Evolutionary conservation across 2,113 vertebrate species (phyloP), one percentile per base, ranked within the genome.

Genomic region (Gobio gobio): DNA sequence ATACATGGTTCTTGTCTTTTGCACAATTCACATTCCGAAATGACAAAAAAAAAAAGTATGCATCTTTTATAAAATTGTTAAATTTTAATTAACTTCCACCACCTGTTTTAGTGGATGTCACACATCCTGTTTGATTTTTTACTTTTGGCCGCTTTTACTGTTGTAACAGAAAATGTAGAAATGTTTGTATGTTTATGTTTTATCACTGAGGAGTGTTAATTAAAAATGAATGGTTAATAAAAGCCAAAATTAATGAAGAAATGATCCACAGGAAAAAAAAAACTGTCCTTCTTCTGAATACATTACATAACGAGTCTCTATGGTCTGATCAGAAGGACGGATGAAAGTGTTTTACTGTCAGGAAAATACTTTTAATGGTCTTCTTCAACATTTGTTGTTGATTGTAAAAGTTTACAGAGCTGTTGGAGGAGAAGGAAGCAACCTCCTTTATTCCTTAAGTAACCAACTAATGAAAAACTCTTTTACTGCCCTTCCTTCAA

Each of bases 181-280:
- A 72, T 24, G 9, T 10, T 0, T 45, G 20, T 10, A 45, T 54
- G 70, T 56, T 47, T 33, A 36, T n/a, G 4, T 56, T 72, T 43
- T 16, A 49, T 49, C 13, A 49, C 13, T 20, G 40, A 64, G 2
- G 8, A 81, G 47, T 51, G 51, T 22, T 49, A 14, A 40, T 40
- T 58, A 3, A 70, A 51, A 68, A 49, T 51, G 0, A 36, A n/a
- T 82, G n/a, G 63, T 18, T 18, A 66, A 66, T 16, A 7, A 74
- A 83, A 61, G 14, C 20, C 3, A 16, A 83, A 45, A 45, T 84
- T 58, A 12, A 20, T 26, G 56, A 33, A 64, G 61, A 43, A 85
- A 64, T 66, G 12, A 79, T 3, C 22, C 54, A n/a, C 24, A 54
- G 14, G 22, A 82, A 59, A 51, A 66, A 22, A 40, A 40, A 40